Percentiles rank a stretch among this genome's conserved stretches.
Conservation (phyloP, 2,113 vertebrate genomes). For the Strix uralensis region DNA sequence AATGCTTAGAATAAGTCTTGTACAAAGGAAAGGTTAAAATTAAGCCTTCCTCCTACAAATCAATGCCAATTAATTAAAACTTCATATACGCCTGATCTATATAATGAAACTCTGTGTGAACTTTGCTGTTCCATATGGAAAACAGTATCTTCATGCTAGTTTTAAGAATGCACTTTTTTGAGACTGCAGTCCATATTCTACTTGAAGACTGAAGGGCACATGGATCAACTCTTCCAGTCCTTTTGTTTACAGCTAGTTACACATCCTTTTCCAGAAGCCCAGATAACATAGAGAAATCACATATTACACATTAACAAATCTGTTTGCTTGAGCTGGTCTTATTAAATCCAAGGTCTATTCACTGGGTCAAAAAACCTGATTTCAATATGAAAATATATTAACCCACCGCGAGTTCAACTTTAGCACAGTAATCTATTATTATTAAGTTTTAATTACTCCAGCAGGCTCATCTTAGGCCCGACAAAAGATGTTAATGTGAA, state of each 20-base stretch:
- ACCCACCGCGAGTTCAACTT: neutral
- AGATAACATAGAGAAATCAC: neutral
- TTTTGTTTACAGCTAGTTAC: neutral
- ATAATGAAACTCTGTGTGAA: neutral
- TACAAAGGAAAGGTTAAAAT: neutral
- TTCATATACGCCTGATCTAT: neutral
- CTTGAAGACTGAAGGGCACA: neutral
- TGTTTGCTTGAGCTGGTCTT: neutral
- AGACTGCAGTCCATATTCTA: neutral
- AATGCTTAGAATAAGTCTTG: neutral
- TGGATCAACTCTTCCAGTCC: neutral
- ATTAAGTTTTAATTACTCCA: neutral
- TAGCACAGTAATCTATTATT: neutral
- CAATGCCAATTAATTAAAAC: neutral
- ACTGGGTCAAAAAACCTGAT: neutral
- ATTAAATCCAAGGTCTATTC: neutral
- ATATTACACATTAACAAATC: neutral
- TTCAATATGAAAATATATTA: neutral
- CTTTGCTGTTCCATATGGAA: neutral
- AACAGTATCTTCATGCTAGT: neutral
- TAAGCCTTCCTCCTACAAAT: neutral
- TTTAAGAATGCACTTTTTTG: neutral
- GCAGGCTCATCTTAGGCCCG: neutral
- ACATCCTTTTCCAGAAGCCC: neutral
- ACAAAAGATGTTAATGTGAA: neutral